Percentiles rank a stretch among this genome's conserved stretches.
Conservation (phyloP, 2,113 vertebrate genomes). For the Ascaphus truei region DNA sequence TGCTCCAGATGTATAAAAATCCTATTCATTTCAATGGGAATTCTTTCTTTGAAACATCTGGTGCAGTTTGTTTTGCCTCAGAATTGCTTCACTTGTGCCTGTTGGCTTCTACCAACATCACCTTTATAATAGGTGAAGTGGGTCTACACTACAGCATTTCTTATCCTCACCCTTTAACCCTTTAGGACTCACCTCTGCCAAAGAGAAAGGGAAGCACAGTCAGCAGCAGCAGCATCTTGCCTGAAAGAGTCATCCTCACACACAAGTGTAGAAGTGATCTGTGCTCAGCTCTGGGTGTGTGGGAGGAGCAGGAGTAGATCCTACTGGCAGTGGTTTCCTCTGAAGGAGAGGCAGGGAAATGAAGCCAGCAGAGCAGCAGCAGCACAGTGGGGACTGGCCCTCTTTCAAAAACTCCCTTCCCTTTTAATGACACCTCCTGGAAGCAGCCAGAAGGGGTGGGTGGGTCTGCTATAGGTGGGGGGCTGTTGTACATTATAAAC, state of each 20-base stretch:
- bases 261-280: neutral
- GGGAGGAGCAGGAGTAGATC: neutral
- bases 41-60: no score
- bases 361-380: neutral
- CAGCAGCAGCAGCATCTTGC: slow-evolving; percentile 23
- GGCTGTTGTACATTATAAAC: no score
- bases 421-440: neutral
- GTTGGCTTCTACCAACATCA: no score
- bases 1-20: no score
- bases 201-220: neutral
- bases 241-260: slow-evolving; percentile 1
- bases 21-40: no score
- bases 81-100: no score
- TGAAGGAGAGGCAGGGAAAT: slow-evolving; percentile 10
- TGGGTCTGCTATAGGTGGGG: no score
- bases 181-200: slow-evolving; percentile 16
- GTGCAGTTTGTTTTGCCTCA: no score
- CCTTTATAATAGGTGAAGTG: no score
- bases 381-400: slow-evolving; percentile 11
- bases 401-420: neutral
- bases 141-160: no score
- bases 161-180: neutral
- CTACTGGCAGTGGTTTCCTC: neutral
- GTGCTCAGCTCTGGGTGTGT: neutral
- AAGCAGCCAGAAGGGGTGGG: neutral